Base-by-base conservation (phyloP, 92 coral and sea anemone genomes). In the Bergia puertoricense region DNA sequence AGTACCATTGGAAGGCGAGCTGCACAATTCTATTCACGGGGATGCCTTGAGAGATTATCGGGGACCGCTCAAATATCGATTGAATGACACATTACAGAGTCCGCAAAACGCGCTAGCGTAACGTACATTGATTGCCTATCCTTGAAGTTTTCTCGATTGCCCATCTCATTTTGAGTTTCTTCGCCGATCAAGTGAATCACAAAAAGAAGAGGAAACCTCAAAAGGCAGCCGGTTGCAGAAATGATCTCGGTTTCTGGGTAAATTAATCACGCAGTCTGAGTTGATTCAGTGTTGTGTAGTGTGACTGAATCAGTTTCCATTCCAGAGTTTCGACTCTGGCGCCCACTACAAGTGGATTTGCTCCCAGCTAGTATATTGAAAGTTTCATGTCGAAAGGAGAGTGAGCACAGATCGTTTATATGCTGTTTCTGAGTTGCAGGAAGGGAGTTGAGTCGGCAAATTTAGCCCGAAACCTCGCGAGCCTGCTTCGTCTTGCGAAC, bases 361-460 rank as follows among this genome's bases (percentile, higher is more conserved):
- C 51, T 46, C 74, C 62, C 36, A 71, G 22, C 36, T 73, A 37
- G 37, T 84, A 10, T 15, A 51, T 84, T 84, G 23, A 45, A 44
- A 72, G 87, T n/a, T 36, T 84, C 65, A 44, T 51, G 65, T 84
- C 66, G 87, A 72, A 84, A 46, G 48, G 65, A 71, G 51, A 45
- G 87, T 84, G 66, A 48, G 13, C 30, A 5, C 51, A 48, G 87
- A 84, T 84, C 67, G 79, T 71, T 84, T 84, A 84, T 84, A 84
- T 84, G 79, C 62, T 84, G 79, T 84, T 84, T 69, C 79, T 84
- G 79, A 84, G 79, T 51, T 44, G 42, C 68, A 84, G 42, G 79
- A 48, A 84, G 40, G 79, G 40, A 84, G 37, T 45, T 30, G 66
- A 46, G 77, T 84, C 23, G 87, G 87, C 36, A 72, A 71, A 84